phyloP scores from a whole-genome alignment of 2,113 vertebrate species.

The Sterrhoptilus dennistouni region DNA sequence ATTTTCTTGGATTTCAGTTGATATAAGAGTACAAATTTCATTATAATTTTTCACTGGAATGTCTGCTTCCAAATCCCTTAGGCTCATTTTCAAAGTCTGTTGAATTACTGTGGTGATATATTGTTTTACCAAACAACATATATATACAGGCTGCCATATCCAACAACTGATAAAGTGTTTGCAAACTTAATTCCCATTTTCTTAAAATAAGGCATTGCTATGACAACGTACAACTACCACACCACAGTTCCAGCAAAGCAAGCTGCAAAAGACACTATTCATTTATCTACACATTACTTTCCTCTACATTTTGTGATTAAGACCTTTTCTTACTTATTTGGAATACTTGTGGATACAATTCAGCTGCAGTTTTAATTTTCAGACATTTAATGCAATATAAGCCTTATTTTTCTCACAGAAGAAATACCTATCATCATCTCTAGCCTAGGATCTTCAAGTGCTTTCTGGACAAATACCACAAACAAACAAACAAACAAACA shows the following conservation, averaged over 20 bases:
- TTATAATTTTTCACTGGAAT: slow-evolving; percentile 14
- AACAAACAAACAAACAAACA: not conserved
- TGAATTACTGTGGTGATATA: not conserved
- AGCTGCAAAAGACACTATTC: not conserved
- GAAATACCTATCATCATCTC: not conserved
- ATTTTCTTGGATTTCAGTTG: not conserved
- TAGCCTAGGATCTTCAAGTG: not conserved
- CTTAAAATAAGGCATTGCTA: slow-evolving; percentile 32
- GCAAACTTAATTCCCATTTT: slow-evolving; percentile 28
- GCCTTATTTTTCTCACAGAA: not conserved
- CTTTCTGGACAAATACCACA: not conserved
- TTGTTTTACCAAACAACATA: not conserved
- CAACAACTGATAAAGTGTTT: slow-evolving; percentile 16
- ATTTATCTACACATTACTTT: not conserved
- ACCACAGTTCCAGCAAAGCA: not conserved
- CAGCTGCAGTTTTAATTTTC: not conserved
- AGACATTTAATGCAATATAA: not conserved
- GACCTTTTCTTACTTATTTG: not conserved
- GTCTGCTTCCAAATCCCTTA: slow-evolving; percentile 28
- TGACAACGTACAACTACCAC: not conserved
- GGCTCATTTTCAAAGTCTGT: slow-evolving; percentile 11
- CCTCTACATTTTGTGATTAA: not conserved
- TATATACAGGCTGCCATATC: not conserved
- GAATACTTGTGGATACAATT: not conserved
- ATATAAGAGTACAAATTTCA: not conserved